Base-by-base conservation (phyloP, 2,113 vertebrate species). In the Xiphophorus hellerii region DNA sequence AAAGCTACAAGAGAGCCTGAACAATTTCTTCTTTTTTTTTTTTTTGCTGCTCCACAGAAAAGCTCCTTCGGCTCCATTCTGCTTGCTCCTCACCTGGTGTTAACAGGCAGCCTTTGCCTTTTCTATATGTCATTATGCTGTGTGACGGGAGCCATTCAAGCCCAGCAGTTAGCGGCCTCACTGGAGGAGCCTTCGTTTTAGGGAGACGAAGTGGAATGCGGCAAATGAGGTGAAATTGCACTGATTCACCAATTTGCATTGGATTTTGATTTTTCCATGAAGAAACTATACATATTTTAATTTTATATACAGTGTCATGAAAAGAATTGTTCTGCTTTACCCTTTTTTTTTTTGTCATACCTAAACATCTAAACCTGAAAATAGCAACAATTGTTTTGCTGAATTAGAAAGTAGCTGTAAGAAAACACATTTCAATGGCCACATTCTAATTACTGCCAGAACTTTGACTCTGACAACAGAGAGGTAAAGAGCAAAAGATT, bases 61-160 rank as follows among this genome's bases (percentile, higher is more conserved):
- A 84, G 80, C 84, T 82, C 73, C 78, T 81, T 70, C 65, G 39
- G 74, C 81, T 83, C 79, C 70, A 74, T 69, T 78, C 71, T 31
- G 74, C 74, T 78, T 78, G 87, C 82, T 86, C 83, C 82, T 89
- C 82, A 87, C 84, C 78, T 82, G 74, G 69, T 30, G 64, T 76
- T 81, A 89, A 81, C 84, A 86, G 77, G 77, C 85, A 85, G 88
- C 74, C 62, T 48, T 71, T 67, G 81, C 77, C 83, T 84, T 82
- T 81, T 77, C 69, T 66, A 64, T 77, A 62, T 66, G 71, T 79
- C 37, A 80, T 88, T 85, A 84, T 66, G 48, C 22, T 42, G 81
- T 81, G 87, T 74, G 89, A 89, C 89, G 78, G 84, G 74, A 88
- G 85, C 44, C 77, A 76, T 77, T 91, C 85, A 76, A 69, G 76